Base-by-base conservation (phyloP, 2,888 invertebrate species). In the Hipparchia sbordonii region DNA sequence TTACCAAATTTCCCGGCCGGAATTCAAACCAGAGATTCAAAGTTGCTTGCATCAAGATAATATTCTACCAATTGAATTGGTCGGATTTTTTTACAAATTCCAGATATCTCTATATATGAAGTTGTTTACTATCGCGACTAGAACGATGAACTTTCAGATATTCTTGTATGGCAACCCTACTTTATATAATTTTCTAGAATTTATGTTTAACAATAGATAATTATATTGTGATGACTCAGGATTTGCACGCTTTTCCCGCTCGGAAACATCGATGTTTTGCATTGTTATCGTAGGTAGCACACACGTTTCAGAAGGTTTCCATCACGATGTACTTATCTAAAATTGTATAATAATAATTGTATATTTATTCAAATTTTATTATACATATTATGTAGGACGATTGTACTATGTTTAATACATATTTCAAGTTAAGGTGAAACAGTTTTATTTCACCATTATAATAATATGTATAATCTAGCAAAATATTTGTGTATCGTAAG, bases 401-500 rank as follows among this genome's bases (percentile, higher is more conserved):
- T 6, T 48, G 7, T 48, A 6, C 48, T 48, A 48, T 7, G 48
- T 48, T 7, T 8, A 7, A 7, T 48, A 48, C 48, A 48, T 48
- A 6, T 48, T 1, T 48, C 3, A 48, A 48, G 6, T 48, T 46
- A 46, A 23, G 8, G 13, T 57, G 57, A 23, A 57, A 23, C 13
- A 57, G 13, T 57, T 57, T 57, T 57, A 54, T 8, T 57, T 57
- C 57, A 57, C 57, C 7, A 9, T 57, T 57, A 13, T 56, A n/a
- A 5, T 12, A n/a, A 57, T 57, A 57, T 8, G 57, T 48, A 48
- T 48, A 48, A 48, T 57, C 57, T 48, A 48, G 48, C 13, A 63
- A 62, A 63, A 23, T 63, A 63, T 63, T 48, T 51, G 63, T 63
- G 63, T 63, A 48, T 13, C 8, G 62, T 46, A n/a, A 45, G n/a